Base-by-base conservation (phyloP, 2,888 invertebrate species). In the Chloromyia formosa region DNA sequence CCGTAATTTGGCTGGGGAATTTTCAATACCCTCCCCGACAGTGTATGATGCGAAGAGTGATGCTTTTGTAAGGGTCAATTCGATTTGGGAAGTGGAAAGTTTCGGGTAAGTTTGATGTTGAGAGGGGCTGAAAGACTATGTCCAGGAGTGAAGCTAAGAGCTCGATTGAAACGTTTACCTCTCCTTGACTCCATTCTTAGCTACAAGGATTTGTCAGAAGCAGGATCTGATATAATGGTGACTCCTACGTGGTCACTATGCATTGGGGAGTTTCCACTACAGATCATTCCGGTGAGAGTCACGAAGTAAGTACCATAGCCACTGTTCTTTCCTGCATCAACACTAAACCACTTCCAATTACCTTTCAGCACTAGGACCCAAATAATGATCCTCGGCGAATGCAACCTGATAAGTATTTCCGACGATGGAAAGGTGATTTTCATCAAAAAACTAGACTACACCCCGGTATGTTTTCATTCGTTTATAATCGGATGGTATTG, bases 381-480 rank as follows among this genome's bases (percentile, higher is more conserved):
- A 76, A 90, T 97, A 74, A 84, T 95, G 77, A 90, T 95, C 35
- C 86, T 97, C 75, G 96, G 95, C 49, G 96, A 97, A 84, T 89
- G 92, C 79, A 93, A 93, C 85, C 87, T 97, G 16, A 95, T 91
- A 81, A 93, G 92, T 82, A 87, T 95, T 78, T 90, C 90, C 79
- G 94, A 94, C 80, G 91, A 89, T 80, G 97, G 96, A 9, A 89
- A 90, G 73, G 86, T 96, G 79, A 92, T 91, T 80, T 95, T 92
- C 82, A 92, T 93, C 86, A 93, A 95, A 81, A 92, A 93, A 82
- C 89, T 97, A 77, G 95, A 96, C 80, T 97, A 90, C 85, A 90
- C 90, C 76, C 93, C 96, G 0, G 87, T 91, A 77, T 94, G 93
- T 81, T 93, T 93, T 82, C 87, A 88, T 80, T 88, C 91, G 9